Base-by-base conservation (phyloP, 2,113 vertebrate species). In the Theristicus caerulescens region DNA sequence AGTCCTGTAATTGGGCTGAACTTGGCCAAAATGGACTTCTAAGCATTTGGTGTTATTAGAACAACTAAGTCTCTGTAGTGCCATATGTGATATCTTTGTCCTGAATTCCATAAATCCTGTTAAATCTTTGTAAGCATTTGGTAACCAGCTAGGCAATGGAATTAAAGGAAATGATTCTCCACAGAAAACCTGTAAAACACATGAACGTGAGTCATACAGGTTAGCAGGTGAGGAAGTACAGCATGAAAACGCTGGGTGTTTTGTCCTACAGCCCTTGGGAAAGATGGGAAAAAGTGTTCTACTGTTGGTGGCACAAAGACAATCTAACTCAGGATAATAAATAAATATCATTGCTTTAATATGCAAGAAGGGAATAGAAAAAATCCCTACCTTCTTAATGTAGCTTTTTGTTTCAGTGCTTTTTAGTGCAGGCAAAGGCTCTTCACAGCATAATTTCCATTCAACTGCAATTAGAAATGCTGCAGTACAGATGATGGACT, bases 171-270 rank as follows among this genome's bases (percentile, higher is more conserved):
- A 16, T 36, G 9, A 13, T 44, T 86, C 34, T 73, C 13, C 40
- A 80, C 24, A 64, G 57, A 82, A 81, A 74, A 57, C 32, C 42
- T 62, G 16, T 57, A 54, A 71, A 87, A 46, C 51, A 62, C 1
- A 0, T 17, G 27, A 55, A 13, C 1, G 3, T 27, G 31, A 46
- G 15, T n/a, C 0, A 0, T 22, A 47, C 10, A 21, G 18, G 32
- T 16, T 6, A 6, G 11, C 17, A 66, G 67, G 46, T n/a, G 47
- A 88, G 16, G 46, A 90, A 81, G 11, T 6, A 16, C 27, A 4
- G 2, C 9, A 13, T 42, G 67, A 86, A 95, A 83, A 42, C 42
- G 16, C 13, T 80, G 44, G 8, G 17, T 73, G 40, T 52, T 49
- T 57, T 20, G 2, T 88, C 29, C 58, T 76, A 47, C 27, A 61